Evolutionary conservation across 2,888 invertebrate species (phyloP).

Genomic region (Cotesia congregata): DNA sequence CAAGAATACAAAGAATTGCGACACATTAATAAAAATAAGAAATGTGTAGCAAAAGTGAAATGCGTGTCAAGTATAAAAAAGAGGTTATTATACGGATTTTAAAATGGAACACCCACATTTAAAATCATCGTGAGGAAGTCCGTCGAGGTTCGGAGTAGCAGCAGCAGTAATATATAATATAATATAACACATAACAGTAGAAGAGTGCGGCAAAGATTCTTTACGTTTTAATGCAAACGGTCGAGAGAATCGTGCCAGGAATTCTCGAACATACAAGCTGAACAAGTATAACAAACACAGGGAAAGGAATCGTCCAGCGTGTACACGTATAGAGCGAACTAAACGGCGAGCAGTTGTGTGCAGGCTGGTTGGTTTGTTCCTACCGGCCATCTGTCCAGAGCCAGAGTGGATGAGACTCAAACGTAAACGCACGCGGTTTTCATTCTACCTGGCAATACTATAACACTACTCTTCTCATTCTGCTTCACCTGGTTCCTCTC

Average conservation of each 20-base stretch:
- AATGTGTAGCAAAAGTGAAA: slow-evolving; percentile 6
- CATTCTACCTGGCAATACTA: slow-evolving; percentile 31
- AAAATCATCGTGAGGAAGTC: slow-evolving; percentile 14
- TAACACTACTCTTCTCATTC: slow-evolving; percentile 22
- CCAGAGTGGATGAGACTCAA: no score
- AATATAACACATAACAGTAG: background rate
- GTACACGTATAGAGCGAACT: background rate
- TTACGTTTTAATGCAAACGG: slow-evolving; percentile 18
- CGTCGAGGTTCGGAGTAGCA: background rate
- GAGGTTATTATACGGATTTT: slow-evolving; percentile 36
- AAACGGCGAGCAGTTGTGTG: slow-evolving; percentile 25
- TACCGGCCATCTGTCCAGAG: slow-evolving; percentile 31
- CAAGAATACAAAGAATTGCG: slow-evolving; percentile 20
- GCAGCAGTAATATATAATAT: background rate
- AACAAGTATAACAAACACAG: background rate
- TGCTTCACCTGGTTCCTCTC: slow-evolving; percentile 34
- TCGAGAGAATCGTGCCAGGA: slow-evolving; percentile 28
- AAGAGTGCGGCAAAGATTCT: background rate
- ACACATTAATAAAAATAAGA: slow-evolving; percentile 16
- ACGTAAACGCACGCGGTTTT: slow-evolving; percentile 36
- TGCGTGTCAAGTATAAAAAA: slow-evolving; percentile 27
- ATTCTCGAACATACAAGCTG: slow-evolving; percentile 2
- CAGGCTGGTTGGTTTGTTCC: slow-evolving; percentile 6
- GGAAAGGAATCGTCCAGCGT: background rate
- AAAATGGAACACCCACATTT: slow-evolving; percentile 33